Evolutionary conservation across 64 coral and sea anemone species (phyloP), one percentile per base, ranked within the genome.

Genomic region (Actinia equina): DNA sequence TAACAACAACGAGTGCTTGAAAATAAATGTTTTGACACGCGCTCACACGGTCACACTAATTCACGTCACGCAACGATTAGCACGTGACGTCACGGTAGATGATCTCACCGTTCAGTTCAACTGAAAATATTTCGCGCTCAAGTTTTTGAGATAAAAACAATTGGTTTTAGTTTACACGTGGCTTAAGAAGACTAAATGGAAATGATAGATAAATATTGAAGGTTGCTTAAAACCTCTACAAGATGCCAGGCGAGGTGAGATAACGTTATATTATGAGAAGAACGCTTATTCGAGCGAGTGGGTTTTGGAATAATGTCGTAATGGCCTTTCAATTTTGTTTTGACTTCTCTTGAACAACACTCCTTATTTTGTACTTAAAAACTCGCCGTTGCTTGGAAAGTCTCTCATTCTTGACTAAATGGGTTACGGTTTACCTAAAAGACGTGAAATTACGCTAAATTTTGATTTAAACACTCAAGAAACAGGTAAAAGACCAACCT

Each of bases 271-370:
- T 81, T 81, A n/a, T 81, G 3, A 52, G 9, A 81, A 81, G 78
- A 52, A 51, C 41, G 78, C 3, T 81, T 81, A 52, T 22, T 81
- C 78, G 52, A 81, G 78, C 78, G 78, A 81, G 78, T 10, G 49
- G 78, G 12, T 22, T 81, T 81, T 81, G 42, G 22, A 81, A 81
- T 37, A 81, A 81, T 81, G 78, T 81, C 78, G 78, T 81, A 81
- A 81, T 81, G 49, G 78, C 17, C 12, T 52, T 52, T 52, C 78
- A 44, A 81, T 81, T 49, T 81, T 81, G 41, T 81, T 81, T 22
- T 81, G 78, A 81, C 22, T 81, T 81, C 16, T 46, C 78, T 81
- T 20, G 17, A 81, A 30, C 52, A 81, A 52, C 78, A 81, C 78
- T 81, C 49, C 41, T 49, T 44, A 49, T 81, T 81, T 81, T 81